phyloP scores from a whole-genome alignment of 2,888 invertebrate species.

The Euphydryas editha region DNA sequence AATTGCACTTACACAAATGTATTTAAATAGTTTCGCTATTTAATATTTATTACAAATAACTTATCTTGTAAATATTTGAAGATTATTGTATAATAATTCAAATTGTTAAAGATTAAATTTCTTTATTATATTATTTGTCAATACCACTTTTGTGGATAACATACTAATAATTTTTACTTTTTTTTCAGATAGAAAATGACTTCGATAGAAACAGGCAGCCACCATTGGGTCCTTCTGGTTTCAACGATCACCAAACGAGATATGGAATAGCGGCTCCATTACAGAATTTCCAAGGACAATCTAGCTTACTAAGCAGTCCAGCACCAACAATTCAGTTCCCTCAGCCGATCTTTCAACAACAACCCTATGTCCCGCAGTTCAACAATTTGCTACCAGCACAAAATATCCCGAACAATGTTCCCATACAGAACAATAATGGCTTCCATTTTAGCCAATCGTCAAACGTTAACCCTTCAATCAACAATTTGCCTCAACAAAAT shows the following conservation, averaged over 20 bases:
- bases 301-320: slow-evolving; percentile 58
- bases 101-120: no score
- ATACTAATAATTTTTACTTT: slow-evolving; percentile 39
- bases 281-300: slow-evolving; percentile 69
- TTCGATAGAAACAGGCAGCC: slow-evolving; percentile 77
- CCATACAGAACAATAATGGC: slow-evolving; percentile 52
- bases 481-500: slow-evolving; percentile 59
- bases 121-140: no score
- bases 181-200: slow-evolving; percentile 79
- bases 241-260: slow-evolving; percentile 77
- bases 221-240: slow-evolving; percentile 67
- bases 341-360: slow-evolving; percentile 62
- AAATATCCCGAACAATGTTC: slow-evolving; percentile 55
- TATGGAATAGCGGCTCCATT: slow-evolving; percentile 74
- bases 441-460: slow-evolving; percentile 65
- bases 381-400: slow-evolving; percentile 63
- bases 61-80: no score
- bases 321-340: slow-evolving; percentile 65
- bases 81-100: no score
- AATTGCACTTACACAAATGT: no score
- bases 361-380: slow-evolving; percentile 72
- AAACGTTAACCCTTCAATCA: slow-evolving; percentile 51
- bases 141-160: neutral
- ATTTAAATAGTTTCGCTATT: no score
- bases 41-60: no score